Evolutionary conservation across 2,888 invertebrate species (phyloP).

Genomic region (Steinernema hermaphroditum): DNA sequence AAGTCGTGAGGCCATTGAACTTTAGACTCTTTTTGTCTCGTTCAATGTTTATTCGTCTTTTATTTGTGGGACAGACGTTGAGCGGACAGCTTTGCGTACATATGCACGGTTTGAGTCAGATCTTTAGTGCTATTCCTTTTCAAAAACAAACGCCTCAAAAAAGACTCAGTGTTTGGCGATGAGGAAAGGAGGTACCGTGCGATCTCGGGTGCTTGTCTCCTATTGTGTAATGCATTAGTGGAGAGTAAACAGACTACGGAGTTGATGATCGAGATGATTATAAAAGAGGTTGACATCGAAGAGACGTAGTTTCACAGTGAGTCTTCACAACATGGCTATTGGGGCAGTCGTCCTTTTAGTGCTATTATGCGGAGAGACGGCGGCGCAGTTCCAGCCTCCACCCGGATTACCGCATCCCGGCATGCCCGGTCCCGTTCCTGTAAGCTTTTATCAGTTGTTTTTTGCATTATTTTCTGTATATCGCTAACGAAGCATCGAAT

Average conservation of each 20-base stretch:
- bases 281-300: too few relatives aligned
- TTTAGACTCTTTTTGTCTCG: neutral
- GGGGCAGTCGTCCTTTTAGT: neutral
- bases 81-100: neutral
- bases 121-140: conserved; percentile 21
- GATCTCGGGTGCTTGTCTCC: conserved; percentile 21
- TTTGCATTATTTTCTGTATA: too few relatives aligned
- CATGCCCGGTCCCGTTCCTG: conserved; percentile 9
- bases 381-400: conserved; percentile 16
- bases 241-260: conserved; percentile 7
- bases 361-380: too few relatives aligned
- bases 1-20: conserved; percentile 7
- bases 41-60: conserved; percentile 3
- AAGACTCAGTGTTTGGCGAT: conserved; percentile 25
- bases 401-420: neutral
- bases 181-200: conserved; percentile 29
- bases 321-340: neutral
- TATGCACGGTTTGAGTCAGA: neutral
- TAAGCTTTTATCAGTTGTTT: neutral
- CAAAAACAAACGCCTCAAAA: conserved; percentile 12
- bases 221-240: conserved; percentile 20
- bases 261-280: neutral
- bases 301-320: neutral
- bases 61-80: conserved; percentile 2
- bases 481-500: too few relatives aligned